These are phyloP conservation scores for Sesamia nonagrioides DNA, from an alignment of 1,140 invertebrate genomes.

Conservation along the genomic window DNA sequence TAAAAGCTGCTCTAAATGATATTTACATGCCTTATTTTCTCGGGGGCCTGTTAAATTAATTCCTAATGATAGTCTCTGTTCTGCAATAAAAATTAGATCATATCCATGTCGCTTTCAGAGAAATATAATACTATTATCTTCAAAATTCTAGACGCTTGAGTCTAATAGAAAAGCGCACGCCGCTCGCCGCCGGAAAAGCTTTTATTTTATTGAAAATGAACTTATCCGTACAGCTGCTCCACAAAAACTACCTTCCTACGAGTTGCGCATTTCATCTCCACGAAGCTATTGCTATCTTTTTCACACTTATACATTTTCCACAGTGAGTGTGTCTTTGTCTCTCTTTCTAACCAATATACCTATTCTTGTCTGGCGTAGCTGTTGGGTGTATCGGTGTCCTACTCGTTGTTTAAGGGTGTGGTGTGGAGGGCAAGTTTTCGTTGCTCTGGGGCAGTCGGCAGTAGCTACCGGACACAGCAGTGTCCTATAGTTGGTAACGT, in stretches of 20 bases:
- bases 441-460: conserved; percentile 9
- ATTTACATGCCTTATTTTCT: no score
- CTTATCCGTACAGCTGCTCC: conserved; percentile 65
- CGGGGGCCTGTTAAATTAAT: background rate
- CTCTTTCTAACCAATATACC: conserved; percentile 22
- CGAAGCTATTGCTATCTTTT: conserved; percentile 50
- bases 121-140: conserved; percentile 24
- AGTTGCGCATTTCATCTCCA: conserved; percentile 65
- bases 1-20: no score
- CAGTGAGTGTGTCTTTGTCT: background rate
- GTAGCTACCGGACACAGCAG: background rate
- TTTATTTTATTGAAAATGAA: conserved; percentile 74
- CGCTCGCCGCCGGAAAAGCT: conserved; percentile 54
- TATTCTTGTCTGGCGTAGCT: conserved; percentile 13
- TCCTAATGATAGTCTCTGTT: background rate
- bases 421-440: conserved; percentile 3
- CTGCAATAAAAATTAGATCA: background rate
- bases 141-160: conserved; percentile 19
- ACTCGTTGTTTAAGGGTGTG: conserved; percentile 20
- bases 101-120: conserved; percentile 1
- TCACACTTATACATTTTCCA: conserved; percentile 47
- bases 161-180: conserved; percentile 53
- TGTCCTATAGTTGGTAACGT: conserved; percentile 6
- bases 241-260: conserved; percentile 59
- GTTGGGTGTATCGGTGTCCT: conserved; percentile 4